Percentiles rank a stretch among this genome's conserved stretches.
Conservation (phyloP, 2,113 vertebrate species). For the Macquaria ambigua region DNA sequence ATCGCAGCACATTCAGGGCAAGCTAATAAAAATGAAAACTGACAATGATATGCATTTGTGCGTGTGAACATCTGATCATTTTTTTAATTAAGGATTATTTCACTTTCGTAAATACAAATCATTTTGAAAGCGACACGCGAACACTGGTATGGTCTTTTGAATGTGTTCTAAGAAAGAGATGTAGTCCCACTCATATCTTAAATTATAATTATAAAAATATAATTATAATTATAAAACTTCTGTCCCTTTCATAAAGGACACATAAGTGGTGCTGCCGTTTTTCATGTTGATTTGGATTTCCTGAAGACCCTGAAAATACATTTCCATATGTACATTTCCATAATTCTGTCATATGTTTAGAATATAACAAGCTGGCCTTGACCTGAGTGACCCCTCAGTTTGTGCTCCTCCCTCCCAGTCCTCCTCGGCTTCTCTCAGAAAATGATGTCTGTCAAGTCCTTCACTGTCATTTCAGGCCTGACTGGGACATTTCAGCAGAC, state of each 20-base stretch:
- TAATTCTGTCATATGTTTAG: neutral
- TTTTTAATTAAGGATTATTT: too few species aligned
- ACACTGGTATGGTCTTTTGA: neutral
- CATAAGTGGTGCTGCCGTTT: neutral
- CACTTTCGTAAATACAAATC: neutral
- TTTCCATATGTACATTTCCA: slow-evolving; percentile 9
- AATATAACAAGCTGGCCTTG: slow-evolving; percentile 9
- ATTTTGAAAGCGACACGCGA: neutral
- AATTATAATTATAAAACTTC: too few species aligned
- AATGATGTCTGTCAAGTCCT: slow-evolving; percentile 63
- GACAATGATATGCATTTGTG: neutral
- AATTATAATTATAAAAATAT: too few species aligned
- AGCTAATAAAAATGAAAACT: neutral
- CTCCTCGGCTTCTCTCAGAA: slow-evolving; percentile 20
- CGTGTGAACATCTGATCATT: neutral
- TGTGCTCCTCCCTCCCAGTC: neutral
- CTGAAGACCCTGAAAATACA: neutral
- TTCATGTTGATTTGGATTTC: neutral
- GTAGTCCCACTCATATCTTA: neutral
- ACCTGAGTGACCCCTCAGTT: slow-evolving; percentile 1
- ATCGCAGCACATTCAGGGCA: neutral
- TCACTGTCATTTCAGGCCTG: slow-evolving; percentile 42
- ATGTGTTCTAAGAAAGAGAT: neutral
- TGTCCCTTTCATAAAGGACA: too few species aligned
- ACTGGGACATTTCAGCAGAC: slow-evolving; percentile 58